Base-by-base conservation (phyloP, 1,140 invertebrate genomes). In the Lepidurus arcticus region DNA sequence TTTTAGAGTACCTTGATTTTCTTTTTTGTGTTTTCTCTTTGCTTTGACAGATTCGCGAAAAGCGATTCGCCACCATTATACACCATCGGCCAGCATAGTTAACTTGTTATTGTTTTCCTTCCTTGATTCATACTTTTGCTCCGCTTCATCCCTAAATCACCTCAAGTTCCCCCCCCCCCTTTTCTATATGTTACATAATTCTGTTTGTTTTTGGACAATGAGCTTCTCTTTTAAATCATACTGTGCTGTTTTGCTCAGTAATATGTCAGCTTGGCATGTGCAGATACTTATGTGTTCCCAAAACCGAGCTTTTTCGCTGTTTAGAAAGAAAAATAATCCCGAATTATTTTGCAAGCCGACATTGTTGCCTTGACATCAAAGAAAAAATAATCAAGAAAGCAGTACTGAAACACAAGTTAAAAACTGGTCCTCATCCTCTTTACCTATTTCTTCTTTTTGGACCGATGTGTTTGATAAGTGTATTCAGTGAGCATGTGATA, bases 1-100 rank as follows among this genome's bases (percentile, higher is more conserved):
- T 65, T 13, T 65, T 65, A 65, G 53, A n/a, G 53, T 78, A 42
- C 73, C 42, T 74, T 78, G 26, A 42, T 73, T 73, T 73, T 65
- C 13, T 73, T 16, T 78, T n/a, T 78, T 78, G n/a, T 42, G 24
- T 78, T 78, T 78, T 78, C 42, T 78, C 11, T 43, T 21, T 78
- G 43, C 75, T 76, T 76, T 65, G 53, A 65, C 53, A 65, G 53
- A 65, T 65, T 65, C 53, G 53, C 53, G 53, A 65, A 65, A 65
- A 65, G 53, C 53, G 53, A 65, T 65, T 65, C 53, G 53, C 53
- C 53, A 65, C 53, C 53, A 65, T 65, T 65, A 65, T 65, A 65
- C 53, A 65, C 21, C 53, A 65, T 65, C 53, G 53, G 53, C 53
- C 53, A 65, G 53, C 53, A 65, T 65, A 65, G 53, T 65, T 65